Evolutionary conservation across 2,797 vertebrate species (phyloP).

Genomic region (Acrossocheilus fasciatus): DNA sequence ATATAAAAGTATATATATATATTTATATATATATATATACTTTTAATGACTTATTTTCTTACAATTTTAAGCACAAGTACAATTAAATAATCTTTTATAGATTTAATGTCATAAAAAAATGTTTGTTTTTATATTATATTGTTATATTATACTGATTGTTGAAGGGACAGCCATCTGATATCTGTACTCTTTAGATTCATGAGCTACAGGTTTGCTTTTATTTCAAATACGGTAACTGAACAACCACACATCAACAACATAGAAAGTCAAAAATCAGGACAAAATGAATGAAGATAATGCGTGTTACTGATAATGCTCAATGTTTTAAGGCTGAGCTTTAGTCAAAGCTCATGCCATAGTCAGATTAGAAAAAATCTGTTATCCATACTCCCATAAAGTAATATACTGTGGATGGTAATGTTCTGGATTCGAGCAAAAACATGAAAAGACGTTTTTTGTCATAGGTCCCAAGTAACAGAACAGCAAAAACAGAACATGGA

Average conservation of each 20-base stretch:
- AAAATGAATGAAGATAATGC: constrained; percentile 52
- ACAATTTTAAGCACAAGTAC: too few relatives aligned
- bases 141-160: background rate
- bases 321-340: constrained; percentile 71
- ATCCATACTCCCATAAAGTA: constrained; percentile 36
- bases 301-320: constrained; percentile 48
- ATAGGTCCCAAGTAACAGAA: constrained; percentile 60
- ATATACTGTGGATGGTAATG: constrained; percentile 31
- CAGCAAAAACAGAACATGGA: constrained; percentile 62
- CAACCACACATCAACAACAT: constrained; percentile 70
- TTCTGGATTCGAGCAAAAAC: constrained; percentile 72
- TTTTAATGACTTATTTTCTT: too few relatives aligned
- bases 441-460: constrained; percentile 66
- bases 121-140: too few relatives aligned
- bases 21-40: too few relatives aligned
- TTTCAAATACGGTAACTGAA: constrained; percentile 78
- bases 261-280: constrained; percentile 68
- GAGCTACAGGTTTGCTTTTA: constrained; percentile 75
- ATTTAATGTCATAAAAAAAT: too few relatives aligned
- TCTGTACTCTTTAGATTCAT: constrained; percentile 22
- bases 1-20: too few relatives aligned
- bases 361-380: constrained; percentile 18
- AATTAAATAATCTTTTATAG: too few relatives aligned
- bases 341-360: constrained; percentile 54
- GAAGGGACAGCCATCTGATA: background rate